Conservation (phyloP, 2,888 invertebrate species). For the Brenthis hecate region DNA sequence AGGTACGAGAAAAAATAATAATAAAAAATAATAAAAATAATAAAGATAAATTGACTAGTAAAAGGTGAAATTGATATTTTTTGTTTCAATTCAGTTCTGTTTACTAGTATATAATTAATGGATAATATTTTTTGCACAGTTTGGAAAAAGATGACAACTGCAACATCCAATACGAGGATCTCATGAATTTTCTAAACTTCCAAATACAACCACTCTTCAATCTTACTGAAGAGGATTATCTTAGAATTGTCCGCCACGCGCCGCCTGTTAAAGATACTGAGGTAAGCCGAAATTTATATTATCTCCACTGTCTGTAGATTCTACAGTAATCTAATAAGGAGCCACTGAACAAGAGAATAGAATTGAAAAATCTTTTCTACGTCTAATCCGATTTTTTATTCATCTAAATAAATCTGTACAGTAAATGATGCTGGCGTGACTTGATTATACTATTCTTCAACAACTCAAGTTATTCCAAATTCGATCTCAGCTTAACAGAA, state of each 20-base stretch:
- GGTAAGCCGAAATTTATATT: slow-evolving; percentile 46
- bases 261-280: slow-evolving; percentile 70
- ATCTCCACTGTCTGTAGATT: neutral
- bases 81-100: neutral
- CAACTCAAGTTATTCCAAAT: too few relatives aligned
- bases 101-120: neutral
- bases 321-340: neutral
- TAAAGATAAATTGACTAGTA: too few relatives aligned
- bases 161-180: slow-evolving; percentile 85
- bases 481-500: too few relatives aligned
- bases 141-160: slow-evolving; percentile 85
- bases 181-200: slow-evolving; percentile 88
- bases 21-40: too few relatives aligned
- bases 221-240: slow-evolving; percentile 62
- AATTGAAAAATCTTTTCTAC: too few relatives aligned
- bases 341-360: too few relatives aligned
- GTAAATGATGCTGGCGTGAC: too few relatives aligned
- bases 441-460: too few relatives aligned
- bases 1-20: too few relatives aligned
- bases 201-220: slow-evolving; percentile 73
- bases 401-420: too few relatives aligned
- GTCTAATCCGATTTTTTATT: too few relatives aligned
- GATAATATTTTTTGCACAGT: slow-evolving; percentile 55
- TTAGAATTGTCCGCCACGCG: slow-evolving; percentile 69
- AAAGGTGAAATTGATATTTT: too few relatives aligned